Conservation (phyloP, 2,888 invertebrate species). For the Vanessa cardui region DNA sequence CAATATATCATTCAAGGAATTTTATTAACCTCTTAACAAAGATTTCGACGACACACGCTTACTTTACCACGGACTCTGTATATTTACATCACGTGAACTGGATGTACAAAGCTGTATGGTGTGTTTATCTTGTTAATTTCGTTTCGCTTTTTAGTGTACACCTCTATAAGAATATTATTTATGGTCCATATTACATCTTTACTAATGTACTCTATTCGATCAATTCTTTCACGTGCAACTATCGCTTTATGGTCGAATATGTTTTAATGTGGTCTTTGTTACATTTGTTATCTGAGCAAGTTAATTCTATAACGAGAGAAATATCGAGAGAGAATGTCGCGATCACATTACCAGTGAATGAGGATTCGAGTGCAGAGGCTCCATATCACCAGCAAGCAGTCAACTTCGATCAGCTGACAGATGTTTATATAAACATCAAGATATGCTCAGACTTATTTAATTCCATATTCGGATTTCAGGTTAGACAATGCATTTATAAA, state of each 20-base stretch:
- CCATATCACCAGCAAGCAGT: neutral
- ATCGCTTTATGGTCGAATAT: neutral
- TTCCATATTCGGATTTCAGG: constrained; percentile 24
- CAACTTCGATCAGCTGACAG: constrained; percentile 11
- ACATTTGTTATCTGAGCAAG: constrained; percentile 16
- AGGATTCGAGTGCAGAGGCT: no score
- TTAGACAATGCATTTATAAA: neutral
- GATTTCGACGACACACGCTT: neutral
- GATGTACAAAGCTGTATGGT: neutral
- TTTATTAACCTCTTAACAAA: neutral
- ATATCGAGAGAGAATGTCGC: neutral
- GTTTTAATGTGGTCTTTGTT: neutral
- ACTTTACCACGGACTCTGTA: neutral
- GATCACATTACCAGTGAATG: neutral
- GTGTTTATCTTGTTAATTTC: no score
- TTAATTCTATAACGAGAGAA: constrained; percentile 14
- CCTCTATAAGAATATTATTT: no score
- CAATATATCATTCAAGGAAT: neutral
- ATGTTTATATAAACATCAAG: constrained; percentile 21
- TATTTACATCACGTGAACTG: neutral
- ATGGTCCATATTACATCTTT: neutral
- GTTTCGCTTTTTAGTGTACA: no score
- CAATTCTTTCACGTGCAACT: neutral
- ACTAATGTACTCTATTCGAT: neutral
- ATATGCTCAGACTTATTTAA: constrained; percentile 20